These are phyloP conservation scores for Mustela erminea DNA, from an alignment of 2,797 vertebrate species.

Conservation along the genomic window DNA sequence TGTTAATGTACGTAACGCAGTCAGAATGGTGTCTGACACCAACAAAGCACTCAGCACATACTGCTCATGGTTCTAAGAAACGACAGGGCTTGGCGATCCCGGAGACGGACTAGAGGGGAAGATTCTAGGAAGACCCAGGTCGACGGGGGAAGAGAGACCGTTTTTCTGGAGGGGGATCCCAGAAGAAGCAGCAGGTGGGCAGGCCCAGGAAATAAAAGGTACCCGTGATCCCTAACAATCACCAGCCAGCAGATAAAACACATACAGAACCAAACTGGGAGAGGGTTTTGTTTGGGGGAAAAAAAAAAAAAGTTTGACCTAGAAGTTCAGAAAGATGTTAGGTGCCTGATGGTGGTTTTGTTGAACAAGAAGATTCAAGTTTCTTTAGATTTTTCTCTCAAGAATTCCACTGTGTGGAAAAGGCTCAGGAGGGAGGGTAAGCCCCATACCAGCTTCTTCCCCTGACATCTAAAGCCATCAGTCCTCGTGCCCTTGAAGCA, in stretches of 20 bases:
- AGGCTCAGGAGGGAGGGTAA: not conserved
- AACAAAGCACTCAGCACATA: not conserved
- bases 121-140: not conserved
- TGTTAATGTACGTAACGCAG: rapidly evolving
- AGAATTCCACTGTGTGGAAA: not conserved
- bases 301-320: too few relatives aligned
- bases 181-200: not conserved
- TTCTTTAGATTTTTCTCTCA: not conserved
- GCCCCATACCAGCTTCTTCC: not conserved
- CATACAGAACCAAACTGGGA: not conserved
- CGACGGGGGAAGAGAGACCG: not conserved
- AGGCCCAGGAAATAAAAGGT: not conserved
- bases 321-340: not conserved
- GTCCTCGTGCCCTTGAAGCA: not conserved
- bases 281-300: not conserved
- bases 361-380: not conserved
- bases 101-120: not conserved
- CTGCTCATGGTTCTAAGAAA: not conserved
- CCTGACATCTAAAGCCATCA: not conserved
- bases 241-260: not conserved
- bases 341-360: not conserved
- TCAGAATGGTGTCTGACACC: not conserved
- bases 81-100: not conserved
- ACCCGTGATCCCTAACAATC: too few relatives aligned
- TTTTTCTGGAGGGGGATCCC: not conserved